Conservation (phyloP, 2,888 invertebrate species). For the Atethmia centrago region DNA sequence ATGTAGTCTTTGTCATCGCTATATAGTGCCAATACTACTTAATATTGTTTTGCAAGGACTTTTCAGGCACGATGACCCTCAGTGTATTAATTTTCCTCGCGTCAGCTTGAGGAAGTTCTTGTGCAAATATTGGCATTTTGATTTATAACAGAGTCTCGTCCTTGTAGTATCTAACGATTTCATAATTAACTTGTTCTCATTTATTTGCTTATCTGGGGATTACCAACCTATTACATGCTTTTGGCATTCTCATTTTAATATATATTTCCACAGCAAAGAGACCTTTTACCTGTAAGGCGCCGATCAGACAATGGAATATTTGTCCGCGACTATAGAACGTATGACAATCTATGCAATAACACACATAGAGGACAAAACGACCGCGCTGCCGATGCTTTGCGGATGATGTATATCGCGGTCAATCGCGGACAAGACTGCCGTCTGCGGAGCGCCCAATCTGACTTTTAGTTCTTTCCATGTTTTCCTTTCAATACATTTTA, state of each 20-base stretch:
- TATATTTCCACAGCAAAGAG: not conserved
- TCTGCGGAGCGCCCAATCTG: not conserved
- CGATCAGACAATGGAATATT: not conserved
- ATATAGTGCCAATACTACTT: not conserved
- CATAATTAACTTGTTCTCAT: not conserved
- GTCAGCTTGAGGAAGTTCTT: conserved; percentile 1
- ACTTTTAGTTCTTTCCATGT: not conserved
- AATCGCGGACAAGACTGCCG: not conserved
- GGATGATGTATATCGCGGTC: not conserved
- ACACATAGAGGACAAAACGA: not conserved
- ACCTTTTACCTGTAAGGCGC: not conserved
- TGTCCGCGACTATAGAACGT: not conserved
- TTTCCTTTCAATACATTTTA: not conserved
- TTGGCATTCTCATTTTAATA: not conserved
- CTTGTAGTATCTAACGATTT: not conserved
- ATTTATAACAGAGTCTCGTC: not conserved
- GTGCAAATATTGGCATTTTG: not conserved
- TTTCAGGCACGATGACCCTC: conserved; percentile 7
- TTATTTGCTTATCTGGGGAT: too few relatives aligned
- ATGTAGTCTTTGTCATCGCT: conserved; percentile 6
- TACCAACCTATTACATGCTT: not conserved
- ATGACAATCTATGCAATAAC: not conserved
- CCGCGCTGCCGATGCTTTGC: not conserved
- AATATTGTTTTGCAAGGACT: not conserved
- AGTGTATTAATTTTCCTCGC: not conserved